Percentiles rank a stretch among this genome's conserved stretches.
Conservation (phyloP, 1,140 invertebrate genomes). For the Cherax destructor region DNA sequence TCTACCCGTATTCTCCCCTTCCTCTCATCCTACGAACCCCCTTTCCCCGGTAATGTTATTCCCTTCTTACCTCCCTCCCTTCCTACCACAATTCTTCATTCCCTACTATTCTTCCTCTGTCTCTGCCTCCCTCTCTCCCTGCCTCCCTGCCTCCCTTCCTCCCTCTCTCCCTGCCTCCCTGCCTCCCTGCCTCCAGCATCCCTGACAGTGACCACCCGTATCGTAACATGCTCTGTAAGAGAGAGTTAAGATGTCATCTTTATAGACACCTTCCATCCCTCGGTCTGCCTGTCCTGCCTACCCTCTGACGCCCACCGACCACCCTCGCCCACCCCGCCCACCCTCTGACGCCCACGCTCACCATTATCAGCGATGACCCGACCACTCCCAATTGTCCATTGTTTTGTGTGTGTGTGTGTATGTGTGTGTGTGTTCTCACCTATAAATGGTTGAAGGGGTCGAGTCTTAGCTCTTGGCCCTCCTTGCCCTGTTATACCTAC, state of each 20-base stretch:
- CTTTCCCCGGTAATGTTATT: too few relatives aligned
- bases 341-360: not conserved
- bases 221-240: not conserved
- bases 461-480: not conserved
- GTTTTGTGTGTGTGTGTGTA: not conserved
- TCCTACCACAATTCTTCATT: not conserved
- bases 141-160: not conserved
- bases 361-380: slow-evolving; percentile 30
- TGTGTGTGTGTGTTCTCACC: not conserved
- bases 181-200: not conserved
- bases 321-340: not conserved
- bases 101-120: not conserved
- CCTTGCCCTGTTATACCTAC: too few relatives aligned
- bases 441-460: not conserved
- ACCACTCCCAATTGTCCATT: slow-evolving; percentile 22
- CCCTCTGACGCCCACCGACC: not conserved
- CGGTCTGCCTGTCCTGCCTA: not conserved
- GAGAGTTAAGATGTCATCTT: slow-evolving; percentile 33
- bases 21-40: too few relatives aligned
- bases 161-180: not conserved
- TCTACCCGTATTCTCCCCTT: too few relatives aligned
- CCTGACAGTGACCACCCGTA: not conserved
- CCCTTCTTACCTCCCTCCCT: not conserved
- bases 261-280: not conserved
- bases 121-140: not conserved